Conservation (phyloP, 1,140 invertebrate species). For the Centruroides vittatus region DNA sequence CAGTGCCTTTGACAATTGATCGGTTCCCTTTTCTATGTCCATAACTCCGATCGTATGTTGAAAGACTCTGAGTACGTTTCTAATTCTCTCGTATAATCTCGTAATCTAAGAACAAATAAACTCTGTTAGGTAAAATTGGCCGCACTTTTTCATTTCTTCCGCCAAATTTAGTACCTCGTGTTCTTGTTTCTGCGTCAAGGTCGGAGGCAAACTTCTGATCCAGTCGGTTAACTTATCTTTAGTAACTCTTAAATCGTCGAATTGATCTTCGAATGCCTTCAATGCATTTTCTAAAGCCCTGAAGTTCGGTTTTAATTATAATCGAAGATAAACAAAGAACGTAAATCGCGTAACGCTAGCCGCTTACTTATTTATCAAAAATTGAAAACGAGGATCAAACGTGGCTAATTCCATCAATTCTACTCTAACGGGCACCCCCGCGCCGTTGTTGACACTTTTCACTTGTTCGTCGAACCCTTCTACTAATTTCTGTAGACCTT, state of each 20-base stretch:
- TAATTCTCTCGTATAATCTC: background rate
- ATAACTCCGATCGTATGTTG: background rate
- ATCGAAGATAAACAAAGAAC: too few species aligned
- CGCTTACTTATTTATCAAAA: constrained; percentile 8
- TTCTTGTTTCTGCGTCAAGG: background rate
- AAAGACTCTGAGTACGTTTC: background rate
- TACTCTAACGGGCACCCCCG: constrained; percentile 7
- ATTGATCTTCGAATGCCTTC: constrained; percentile 3
- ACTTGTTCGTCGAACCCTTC: constrained; percentile 10
- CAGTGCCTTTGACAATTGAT: constrained; percentile 1
- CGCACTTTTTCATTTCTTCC: background rate
- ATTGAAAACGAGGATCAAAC: background rate
- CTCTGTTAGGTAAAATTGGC: too few species aligned
- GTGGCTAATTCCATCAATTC: constrained; percentile 3
- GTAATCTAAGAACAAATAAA: background rate
- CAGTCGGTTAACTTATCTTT: background rate
- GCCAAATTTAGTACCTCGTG: background rate
- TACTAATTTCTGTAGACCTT: constrained; percentile 9
- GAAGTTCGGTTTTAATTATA: background rate
- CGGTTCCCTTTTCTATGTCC: background rate
- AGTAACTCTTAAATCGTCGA: constrained; percentile 6
- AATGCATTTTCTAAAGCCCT: constrained; percentile 8
- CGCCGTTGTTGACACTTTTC: constrained; percentile 1
- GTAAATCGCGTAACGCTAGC: too few species aligned
- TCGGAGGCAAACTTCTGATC: background rate